phyloP scores from a whole-genome alignment of 1,140 invertebrate genomes.

The Hirudo medicinalis region DNA sequence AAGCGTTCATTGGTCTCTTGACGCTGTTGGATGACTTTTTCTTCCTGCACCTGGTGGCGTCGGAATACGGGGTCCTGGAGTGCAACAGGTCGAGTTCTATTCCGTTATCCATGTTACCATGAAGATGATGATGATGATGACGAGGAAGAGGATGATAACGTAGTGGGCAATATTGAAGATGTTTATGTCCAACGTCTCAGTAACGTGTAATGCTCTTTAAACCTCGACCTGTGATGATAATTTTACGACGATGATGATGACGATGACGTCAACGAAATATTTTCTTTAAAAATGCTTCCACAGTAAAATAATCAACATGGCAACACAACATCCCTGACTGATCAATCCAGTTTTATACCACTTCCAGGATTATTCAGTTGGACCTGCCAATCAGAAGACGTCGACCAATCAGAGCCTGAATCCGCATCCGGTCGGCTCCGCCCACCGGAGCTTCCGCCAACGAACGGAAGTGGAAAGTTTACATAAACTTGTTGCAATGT shows the following conservation, averaged over 20 bases:
- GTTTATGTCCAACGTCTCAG: background rate
- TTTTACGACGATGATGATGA: background rate
- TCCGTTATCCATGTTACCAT: conserved; percentile 5
- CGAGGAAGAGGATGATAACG: background rate
- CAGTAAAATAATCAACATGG: background rate
- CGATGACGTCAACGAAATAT: no score
- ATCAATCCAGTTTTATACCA: no score
- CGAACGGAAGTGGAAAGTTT: no score
- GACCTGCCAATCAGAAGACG: no score
- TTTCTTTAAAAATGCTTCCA: background rate
- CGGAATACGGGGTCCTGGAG: conserved; percentile 10
- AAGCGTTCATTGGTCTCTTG: conserved; percentile 93
- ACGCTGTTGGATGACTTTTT: conserved; percentile 51
- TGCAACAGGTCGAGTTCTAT: background rate
- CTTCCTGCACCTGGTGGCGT: conserved; percentile 9
- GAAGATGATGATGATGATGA: background rate
- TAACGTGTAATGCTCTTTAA: background rate
- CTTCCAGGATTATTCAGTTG: no score
- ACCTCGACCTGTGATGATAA: background rate
- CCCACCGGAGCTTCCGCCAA: no score
- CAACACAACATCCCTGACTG: background rate
- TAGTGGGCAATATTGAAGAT: background rate
- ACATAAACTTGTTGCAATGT: no score
- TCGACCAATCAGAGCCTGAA: no score
- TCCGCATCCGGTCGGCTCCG: no score